Base-by-base conservation (phyloP, 2,113 vertebrate species). In the Nibea coibor region DNA sequence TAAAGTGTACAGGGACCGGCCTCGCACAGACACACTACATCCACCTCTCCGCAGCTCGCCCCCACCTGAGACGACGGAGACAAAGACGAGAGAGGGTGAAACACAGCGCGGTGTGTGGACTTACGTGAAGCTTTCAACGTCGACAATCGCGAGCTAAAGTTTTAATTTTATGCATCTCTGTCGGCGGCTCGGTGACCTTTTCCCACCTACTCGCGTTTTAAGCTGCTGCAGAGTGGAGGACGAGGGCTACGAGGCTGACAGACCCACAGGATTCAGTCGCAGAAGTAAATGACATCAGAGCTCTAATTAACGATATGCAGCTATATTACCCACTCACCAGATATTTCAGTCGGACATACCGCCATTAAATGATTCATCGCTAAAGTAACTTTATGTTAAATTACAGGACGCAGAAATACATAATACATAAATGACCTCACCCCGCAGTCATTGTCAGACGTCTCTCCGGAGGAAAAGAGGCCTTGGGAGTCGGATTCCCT, bases 391-490 rank as follows among this genome's bases (percentile, higher is more conserved):
- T 31, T 31, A 4, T 4, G 28, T 35, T 3, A 59, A 50, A 4
- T 31, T 31, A n/a, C n/a, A n/a, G n/a, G n/a, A n/a, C n/a, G n/a
- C n/a, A n/a, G n/a, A 12, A 1, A 26, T 22, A 2, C 9, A n/a
- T n/a, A n/a, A n/a, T 26, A 47, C 45, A 11, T 43, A 50, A 11
- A 26, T 19, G 47, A 35, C 17, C 82, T 88, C 90, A 95, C 95
- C 94, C 93, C 93, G 76, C 89, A 92, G 91, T 95, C 92, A 61
- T 93, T 90, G 85, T 94, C 90, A 1, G 93, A 94, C 66, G 89
- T 92, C 82, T 94, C 94, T 67, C 87, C 83, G 4, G 90, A 93
- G 83, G 93, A 92, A 75, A 94, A 93, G 20, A 92, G 90, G 80
- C 91, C 81, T 61, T 83, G 92, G 56, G 89, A 84, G 87, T 93